A percentile compares a stretch with the other conserved stretches of the same genome.
These are phyloP conservation scores for Scatophagus argus DNA, from an alignment of 2,113 vertebrate species.

Conservation along the genomic window DNA sequence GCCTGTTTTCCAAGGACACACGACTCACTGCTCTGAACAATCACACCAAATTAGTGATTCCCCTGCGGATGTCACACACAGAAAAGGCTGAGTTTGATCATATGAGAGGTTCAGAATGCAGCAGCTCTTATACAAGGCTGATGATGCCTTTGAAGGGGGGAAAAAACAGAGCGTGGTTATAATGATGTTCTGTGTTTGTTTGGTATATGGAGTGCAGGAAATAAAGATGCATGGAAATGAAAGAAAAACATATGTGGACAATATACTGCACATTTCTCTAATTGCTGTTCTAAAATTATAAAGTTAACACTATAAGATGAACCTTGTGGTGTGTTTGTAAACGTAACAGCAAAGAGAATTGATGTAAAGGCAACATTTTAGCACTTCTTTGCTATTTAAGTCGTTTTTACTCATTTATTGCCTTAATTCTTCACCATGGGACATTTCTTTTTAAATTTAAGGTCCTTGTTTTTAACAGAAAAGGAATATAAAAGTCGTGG, in stretches of 20 bases:
- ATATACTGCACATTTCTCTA: background rate
- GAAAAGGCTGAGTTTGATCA: conserved; percentile 16
- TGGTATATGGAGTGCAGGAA: background rate
- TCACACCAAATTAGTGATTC: conserved; percentile 27
- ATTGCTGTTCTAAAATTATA: background rate
- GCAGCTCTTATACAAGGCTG: conserved; percentile 5
- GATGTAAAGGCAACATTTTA: background rate
- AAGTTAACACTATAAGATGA: background rate
- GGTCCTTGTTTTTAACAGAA: background rate
- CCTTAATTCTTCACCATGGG: background rate
- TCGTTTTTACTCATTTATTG: background rate
- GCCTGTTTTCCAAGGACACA: conserved; percentile 31
- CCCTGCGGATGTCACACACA: conserved; percentile 9
- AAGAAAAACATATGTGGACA: background rate
- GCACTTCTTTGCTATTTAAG: background rate
- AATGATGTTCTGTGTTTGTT: conserved; percentile 26
- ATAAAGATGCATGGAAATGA: background rate
- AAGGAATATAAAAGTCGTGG: background rate
- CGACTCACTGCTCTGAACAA: conserved; percentile 30
- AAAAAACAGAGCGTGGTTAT: background rate
- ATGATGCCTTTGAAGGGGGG: background rate
- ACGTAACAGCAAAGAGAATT: no score
- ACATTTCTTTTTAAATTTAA: no score
- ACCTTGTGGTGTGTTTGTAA: background rate
- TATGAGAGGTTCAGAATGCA: background rate